Base-by-base conservation (phyloP, 2,113 vertebrate species). In the Prunella himalayana region DNA sequence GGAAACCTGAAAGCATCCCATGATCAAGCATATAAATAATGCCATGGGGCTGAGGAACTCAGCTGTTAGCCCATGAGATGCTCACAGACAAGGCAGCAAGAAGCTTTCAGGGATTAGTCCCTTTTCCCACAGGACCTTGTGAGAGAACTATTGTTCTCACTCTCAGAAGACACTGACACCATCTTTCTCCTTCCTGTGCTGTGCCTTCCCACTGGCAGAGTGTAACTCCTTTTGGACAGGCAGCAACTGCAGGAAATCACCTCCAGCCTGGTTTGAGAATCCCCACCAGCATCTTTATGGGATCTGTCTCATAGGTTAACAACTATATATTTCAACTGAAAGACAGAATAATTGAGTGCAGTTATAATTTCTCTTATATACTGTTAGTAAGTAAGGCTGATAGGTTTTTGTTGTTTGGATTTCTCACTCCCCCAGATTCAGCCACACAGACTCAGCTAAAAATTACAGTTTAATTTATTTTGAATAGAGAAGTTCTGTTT, bases 391-490 rank as follows among this genome's bases (percentile, higher is more conserved):
- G 61, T 60, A 79, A 82, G 72, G 42, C n/a, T 84, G 54, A 59
- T 41, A 57, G 31, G 50, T 39, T 73, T 79, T 75, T 71, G 18
- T 75, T 79, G 44, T 71, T 72, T 81, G 53, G 8, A 27, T 92
- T 88, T 69, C n/a, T 82, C 31, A 49, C 27, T 53, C 31, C 39
- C 10, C 5, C 49, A 86, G 53, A 79, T 85, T 88, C 47, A 81
- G 31, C 60, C 63, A 69, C n/a, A 68, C 22, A 11, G 28, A 68
- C 54, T 80, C 41, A 60, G 59, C 12, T 50, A 91, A 92, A 93
- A 96, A 80, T 94, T 92, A 84, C 9, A 4, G 47, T 90, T 85
- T 94, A 95, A 95, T 97, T 95, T 92, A 69, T 92, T 90, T 94
- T 79, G 95, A 94, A 91, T 82, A 78, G 73, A 39, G 44, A 91